phyloP scores from a whole-genome alignment of 2,113 vertebrate species.

The Actenoides hombroni region DNA sequence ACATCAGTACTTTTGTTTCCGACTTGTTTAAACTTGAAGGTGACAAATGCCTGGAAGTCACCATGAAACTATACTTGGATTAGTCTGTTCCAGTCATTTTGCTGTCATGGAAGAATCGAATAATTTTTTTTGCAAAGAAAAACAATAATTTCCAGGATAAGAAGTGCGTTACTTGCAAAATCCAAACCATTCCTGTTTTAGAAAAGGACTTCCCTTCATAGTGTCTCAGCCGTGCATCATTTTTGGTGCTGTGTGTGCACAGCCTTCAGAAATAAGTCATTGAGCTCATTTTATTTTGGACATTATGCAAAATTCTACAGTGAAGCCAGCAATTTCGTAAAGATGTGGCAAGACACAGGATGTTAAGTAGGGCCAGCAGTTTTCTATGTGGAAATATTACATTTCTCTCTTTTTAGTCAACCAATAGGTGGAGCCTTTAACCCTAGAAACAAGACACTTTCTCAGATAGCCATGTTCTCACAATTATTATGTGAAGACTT shows the following conservation, averaged over 20 bases:
- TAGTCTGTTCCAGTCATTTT: background rate
- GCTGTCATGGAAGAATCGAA: background rate
- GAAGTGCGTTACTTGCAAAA: background rate
- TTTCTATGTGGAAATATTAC: background rate
- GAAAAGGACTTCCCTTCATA: background rate
- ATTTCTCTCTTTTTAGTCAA: conserved; percentile 16
- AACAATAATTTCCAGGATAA: background rate
- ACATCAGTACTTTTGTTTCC: background rate
- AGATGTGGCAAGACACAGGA: background rate
- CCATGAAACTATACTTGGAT: background rate
- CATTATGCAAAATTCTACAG: background rate
- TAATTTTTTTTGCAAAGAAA: background rate
- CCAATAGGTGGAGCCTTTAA: conserved; percentile 70
- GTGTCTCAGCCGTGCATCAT: background rate
- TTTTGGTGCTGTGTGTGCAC: background rate
- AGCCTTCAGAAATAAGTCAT: background rate
- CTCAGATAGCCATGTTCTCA: background rate
- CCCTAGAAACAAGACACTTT: conserved; percentile 13
- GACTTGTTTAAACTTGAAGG: background rate
- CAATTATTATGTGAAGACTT: background rate
- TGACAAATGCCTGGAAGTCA: background rate
- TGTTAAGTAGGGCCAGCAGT: background rate
- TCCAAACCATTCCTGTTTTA: background rate
- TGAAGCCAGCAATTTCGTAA: background rate
- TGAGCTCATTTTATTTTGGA: background rate